Evolutionary conservation across 2,113 vertebrate species (phyloP), one percentile per base, ranked within the genome.

Genomic region (Mugil cephalus): DNA sequence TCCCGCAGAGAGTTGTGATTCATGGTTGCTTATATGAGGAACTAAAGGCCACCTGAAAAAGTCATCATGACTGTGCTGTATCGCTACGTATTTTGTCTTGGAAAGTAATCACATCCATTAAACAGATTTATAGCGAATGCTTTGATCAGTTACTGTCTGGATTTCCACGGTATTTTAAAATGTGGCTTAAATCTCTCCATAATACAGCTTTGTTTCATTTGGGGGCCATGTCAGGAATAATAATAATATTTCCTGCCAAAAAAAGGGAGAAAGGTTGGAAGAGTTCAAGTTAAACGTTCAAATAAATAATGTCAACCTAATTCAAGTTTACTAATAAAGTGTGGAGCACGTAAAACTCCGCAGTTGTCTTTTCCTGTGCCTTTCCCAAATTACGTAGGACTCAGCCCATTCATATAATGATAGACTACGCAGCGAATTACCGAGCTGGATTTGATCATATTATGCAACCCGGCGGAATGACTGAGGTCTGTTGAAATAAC

Each of bases 401-500:
- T 17, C 1, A 8, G 39, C 63, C 39, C 24, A 11, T 74, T 65
- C 59, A 36, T 52, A 38, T 68, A 75, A 79, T 78, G 72, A 85
- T 66, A 67, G 62, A 40, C 60, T 72, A 34, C 9, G 2, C 61
- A 59, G 47, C 70, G 38, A 65, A 62, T 81, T 59, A 69, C 84
- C 53, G 66, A 77, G 73, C 77, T 82, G 42, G 65, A 53, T 80
- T 83, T 85, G 61, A 66, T 87, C 60, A 63, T 75, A 63, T 84
- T 80, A 80, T 79, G 79, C 74, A 84, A 84, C 53, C 30, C 69
- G 79, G 81, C 79, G 67, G 47, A 86, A 74, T 77, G 56, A 84
- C 86, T 83, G 77, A 86, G 84, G 55, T 83, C 68, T 84, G 69
- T 80, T 86, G 76, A 81, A 89, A 86, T 71, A 84, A 86, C 76